A percentile compares a stretch with the other conserved stretches of the same genome.
Conservation (phyloP, 2,113 vertebrate genomes). For the Leucopsar rothschildi region DNA sequence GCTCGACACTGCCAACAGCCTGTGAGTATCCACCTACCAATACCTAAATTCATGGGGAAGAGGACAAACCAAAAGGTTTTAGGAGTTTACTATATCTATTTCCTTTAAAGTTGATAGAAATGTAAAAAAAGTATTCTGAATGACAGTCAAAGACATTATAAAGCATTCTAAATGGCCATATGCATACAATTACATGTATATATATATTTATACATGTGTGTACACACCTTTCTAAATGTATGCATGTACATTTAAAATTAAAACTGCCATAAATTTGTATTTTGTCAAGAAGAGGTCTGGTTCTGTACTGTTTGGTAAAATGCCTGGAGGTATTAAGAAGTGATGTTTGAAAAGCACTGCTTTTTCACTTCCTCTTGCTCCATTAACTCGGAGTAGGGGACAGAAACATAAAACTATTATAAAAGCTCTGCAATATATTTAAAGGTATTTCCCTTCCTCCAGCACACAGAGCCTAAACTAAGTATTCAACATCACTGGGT, state of each 20-base stretch:
- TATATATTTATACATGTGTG: neutral
- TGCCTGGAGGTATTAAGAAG: neutral
- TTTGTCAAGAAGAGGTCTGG: neutral
- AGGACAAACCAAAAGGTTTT: neutral
- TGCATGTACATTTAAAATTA: neutral
- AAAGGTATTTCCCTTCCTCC: neutral
- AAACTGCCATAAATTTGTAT: neutral
- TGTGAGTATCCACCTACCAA: conserved; percentile 53
- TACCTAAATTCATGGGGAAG: neutral
- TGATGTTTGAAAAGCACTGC: neutral
- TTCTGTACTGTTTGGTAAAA: neutral
- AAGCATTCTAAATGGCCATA: neutral
- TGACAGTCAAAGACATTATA: neutral
- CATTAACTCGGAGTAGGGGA: neutral
- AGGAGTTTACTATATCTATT: neutral
- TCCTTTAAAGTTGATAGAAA: neutral
- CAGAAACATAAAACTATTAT: neutral
- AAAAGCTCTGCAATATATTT: neutral
- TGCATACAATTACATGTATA: neutral
- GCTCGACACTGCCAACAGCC: neutral
- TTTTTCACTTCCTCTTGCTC: neutral
- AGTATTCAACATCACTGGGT: neutral
- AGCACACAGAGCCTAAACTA: neutral
- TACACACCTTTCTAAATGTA: neutral
- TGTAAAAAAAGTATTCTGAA: neutral